phyloP scores from a whole-genome alignment of 2,113 vertebrate species.

The Tragelaphus scriptus region DNA sequence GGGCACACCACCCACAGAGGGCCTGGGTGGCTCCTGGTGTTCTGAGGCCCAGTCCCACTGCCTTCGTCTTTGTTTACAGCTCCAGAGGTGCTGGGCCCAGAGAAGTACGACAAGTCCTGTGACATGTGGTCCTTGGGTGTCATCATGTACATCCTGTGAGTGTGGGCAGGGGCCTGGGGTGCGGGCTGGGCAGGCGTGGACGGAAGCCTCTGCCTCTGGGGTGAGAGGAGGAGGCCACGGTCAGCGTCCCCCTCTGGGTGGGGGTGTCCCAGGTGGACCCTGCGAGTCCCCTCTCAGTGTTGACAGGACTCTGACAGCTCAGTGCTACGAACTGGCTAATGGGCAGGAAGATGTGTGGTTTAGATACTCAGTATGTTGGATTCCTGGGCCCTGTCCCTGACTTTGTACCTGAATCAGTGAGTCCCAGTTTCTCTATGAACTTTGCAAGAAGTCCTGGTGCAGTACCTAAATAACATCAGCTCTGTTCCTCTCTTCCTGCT shows the following conservation, averaged over 20 bases:
- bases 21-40: neutral
- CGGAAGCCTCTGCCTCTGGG: neutral
- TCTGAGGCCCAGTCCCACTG: neutral
- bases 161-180: conserved; percentile 1
- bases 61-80: conserved; percentile 79
- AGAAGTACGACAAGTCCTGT: conserved; percentile 99
- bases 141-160: conserved; percentile 99
- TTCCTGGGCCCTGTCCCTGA: neutral
- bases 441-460: neutral
- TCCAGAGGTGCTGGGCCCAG: conserved; percentile 96
- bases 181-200: fast-evolving
- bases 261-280: neutral
- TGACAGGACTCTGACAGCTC: neutral
- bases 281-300: fast-evolving
- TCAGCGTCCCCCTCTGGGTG: neutral
- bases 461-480: neutral
- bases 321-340: neutral
- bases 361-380: neutral
- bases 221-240: neutral
- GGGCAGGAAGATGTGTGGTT: neutral
- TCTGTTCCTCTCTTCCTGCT: neutral
- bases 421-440: neutral
- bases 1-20: neutral
- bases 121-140: conserved; percentile 99
- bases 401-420: neutral